Conservation (phyloP, 2,797 vertebrate genomes). For the Helarctos malayanus region DNA sequence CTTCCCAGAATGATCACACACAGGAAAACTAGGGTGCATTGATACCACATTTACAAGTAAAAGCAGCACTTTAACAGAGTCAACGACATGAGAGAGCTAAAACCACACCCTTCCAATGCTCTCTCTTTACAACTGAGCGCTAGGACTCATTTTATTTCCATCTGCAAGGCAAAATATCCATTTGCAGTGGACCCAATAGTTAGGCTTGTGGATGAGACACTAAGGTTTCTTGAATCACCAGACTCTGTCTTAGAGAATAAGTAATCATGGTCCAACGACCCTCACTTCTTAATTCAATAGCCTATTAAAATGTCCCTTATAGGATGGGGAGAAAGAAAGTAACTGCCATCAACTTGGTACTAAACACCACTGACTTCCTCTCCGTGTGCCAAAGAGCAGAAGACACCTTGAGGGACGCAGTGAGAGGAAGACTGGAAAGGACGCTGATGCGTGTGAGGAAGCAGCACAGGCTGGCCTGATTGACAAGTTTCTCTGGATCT, state of each 20-base stretch:
- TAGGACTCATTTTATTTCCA: conserved; percentile 37
- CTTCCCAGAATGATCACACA: neutral
- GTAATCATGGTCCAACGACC: conserved; percentile 61
- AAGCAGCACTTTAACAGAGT: conserved; percentile 27
- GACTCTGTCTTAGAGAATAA: conserved; percentile 9
- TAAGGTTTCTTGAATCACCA: conserved; percentile 57
- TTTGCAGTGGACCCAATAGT: neutral
- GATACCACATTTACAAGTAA: neutral
- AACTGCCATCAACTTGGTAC: neutral
- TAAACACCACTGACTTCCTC: neutral
- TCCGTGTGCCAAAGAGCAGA: neutral
- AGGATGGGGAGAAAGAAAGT: conserved; percentile 56
- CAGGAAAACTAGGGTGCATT: neutral
- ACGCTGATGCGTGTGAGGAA: neutral
- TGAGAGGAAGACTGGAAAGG: neutral
- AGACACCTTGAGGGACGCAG: neutral
- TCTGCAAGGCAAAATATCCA: conserved; percentile 29
- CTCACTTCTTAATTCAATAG: neutral
- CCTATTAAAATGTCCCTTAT: neutral
- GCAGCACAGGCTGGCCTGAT: neutral
- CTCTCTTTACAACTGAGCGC: neutral
- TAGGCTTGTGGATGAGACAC: neutral
- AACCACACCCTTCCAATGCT: conserved; percentile 33
- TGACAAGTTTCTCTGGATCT: neutral
- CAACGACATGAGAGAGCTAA: neutral